A percentile compares a stretch with the other conserved stretches of the same genome.
These are phyloP conservation scores for Doryteuthis pealeii DNA, from an alignment of 1,140 invertebrate genomes.

Conservation along the genomic window DNA sequence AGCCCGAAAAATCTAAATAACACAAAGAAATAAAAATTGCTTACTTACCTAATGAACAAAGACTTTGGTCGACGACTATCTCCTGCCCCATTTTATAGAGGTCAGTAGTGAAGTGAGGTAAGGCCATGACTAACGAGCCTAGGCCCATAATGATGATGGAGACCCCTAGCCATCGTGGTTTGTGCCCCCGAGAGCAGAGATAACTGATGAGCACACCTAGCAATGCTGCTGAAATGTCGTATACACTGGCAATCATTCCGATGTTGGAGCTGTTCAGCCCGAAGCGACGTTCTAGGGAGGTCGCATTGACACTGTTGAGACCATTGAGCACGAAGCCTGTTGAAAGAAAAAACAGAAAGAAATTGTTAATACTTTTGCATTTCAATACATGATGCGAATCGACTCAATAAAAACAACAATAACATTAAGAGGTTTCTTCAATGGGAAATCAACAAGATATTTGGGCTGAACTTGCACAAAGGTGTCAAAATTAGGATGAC, in stretches of 20 bases:
- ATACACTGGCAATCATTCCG: constrained; percentile 75
- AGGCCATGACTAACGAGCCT: constrained; percentile 83
- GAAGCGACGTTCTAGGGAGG: constrained; percentile 80
- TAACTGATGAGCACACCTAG: constrained; percentile 78
- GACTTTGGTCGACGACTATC: background rate
- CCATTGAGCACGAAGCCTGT: constrained; percentile 81
- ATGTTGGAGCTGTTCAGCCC: constrained; percentile 72
- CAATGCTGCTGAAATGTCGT: constrained; percentile 77
- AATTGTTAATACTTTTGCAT: background rate
- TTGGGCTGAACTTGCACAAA: no score
- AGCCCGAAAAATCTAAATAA: no score
- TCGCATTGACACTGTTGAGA: constrained; percentile 81
- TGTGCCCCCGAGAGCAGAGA: constrained; percentile 72
- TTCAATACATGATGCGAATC: background rate
- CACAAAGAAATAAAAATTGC: no score
- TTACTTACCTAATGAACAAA: background rate
- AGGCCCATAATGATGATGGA: constrained; percentile 77
- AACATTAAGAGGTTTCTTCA: background rate
- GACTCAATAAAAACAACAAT: background rate
- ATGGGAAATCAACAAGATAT: background rate
- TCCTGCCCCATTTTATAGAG: constrained; percentile 29
- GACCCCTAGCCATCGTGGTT: constrained; percentile 67
- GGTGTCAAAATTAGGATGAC: no score
- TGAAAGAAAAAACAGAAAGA: constrained; percentile 4
- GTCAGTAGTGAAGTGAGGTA: constrained; percentile 79